Percentiles rank a stretch among this genome's conserved stretches.
phyloP scores from a whole-genome alignment of 2,888 invertebrate genomes.

The Pandemis cinnamomeana region DNA sequence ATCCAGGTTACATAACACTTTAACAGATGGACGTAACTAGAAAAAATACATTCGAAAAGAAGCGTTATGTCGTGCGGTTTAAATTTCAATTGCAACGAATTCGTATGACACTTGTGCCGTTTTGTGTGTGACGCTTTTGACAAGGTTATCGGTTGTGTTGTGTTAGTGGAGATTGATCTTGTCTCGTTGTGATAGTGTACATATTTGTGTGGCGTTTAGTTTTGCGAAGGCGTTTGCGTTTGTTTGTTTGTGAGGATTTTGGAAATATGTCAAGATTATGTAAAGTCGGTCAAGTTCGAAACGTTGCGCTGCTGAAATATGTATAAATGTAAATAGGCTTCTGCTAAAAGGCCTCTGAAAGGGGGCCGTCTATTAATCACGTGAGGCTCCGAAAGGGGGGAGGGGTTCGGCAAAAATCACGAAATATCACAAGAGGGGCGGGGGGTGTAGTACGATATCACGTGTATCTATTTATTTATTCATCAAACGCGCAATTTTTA shows the following conservation, averaged over 20 bases:
- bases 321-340: too few relatives aligned
- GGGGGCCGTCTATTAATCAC: too few relatives aligned
- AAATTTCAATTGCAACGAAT: constrained; percentile 1
- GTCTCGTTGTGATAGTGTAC: neutral
- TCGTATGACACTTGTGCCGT: neutral
- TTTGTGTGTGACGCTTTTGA: neutral
- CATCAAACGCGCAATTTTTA: too few relatives aligned
- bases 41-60: neutral
- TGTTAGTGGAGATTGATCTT: constrained; percentile 5
- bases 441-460: too few relatives aligned
- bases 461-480: too few relatives aligned
- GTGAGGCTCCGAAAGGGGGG: too few relatives aligned
- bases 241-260: constrained; percentile 17
- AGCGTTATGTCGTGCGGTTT: neutral
- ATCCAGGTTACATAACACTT: neutral
- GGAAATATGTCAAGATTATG: constrained; percentile 29
- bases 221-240: neutral
- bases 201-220: constrained; percentile 1
- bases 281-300: constrained; percentile 20
- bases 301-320: too few relatives aligned
- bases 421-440: too few relatives aligned
- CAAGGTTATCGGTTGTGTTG: constrained; percentile 1
- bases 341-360: too few relatives aligned
- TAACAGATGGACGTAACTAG: neutral
- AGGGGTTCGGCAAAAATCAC: too few relatives aligned